Percentiles rank a stretch among this genome's conserved stretches.
These are phyloP conservation scores for Ascaphus truei DNA, from an alignment of 2,113 vertebrate species.

Conservation along the genomic window DNA sequence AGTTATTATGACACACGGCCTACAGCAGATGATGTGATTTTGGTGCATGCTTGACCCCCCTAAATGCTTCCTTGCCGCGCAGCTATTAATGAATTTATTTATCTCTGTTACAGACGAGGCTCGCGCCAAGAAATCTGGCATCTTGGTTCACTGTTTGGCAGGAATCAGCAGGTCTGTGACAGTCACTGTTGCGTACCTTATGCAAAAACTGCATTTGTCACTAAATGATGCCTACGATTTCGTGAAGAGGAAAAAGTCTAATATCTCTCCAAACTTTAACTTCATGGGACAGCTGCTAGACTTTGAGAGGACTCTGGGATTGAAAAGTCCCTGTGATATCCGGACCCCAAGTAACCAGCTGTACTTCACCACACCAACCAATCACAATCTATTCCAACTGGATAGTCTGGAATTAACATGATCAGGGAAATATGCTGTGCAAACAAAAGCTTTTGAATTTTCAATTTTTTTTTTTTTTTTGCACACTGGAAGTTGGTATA, in stretches of 20 bases:
- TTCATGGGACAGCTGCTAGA: slow-evolving; percentile 98
- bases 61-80: too few species aligned
- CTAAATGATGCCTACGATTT: slow-evolving; percentile 97
- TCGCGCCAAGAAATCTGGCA: slow-evolving; percentile 94
- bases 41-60: too few species aligned
- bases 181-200: slow-evolving; percentile 96
- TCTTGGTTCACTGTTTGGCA: slow-evolving; percentile 95
- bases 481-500: slow-evolving; percentile 54
- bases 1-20: too few species aligned
- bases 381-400: slow-evolving; percentile 94
- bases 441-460: too few species aligned
- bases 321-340: slow-evolving; percentile 95
- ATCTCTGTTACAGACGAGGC: slow-evolving; percentile 84
- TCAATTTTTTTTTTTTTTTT: neutral
- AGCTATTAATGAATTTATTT: too few species aligned
- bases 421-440: too few species aligned
- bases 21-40: too few species aligned
- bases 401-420: slow-evolving; percentile 96
- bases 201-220: slow-evolving; percentile 98
- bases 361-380: slow-evolving; percentile 95
- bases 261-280: slow-evolving; percentile 98
- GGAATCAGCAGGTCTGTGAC: slow-evolving; percentile 97
- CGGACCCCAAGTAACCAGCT: slow-evolving; percentile 81
- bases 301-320: slow-evolving; percentile 95
- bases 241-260: slow-evolving; percentile 97